Conservation (phyloP, 2,888 invertebrate genomes). For the Limnephilus lunatus region DNA sequence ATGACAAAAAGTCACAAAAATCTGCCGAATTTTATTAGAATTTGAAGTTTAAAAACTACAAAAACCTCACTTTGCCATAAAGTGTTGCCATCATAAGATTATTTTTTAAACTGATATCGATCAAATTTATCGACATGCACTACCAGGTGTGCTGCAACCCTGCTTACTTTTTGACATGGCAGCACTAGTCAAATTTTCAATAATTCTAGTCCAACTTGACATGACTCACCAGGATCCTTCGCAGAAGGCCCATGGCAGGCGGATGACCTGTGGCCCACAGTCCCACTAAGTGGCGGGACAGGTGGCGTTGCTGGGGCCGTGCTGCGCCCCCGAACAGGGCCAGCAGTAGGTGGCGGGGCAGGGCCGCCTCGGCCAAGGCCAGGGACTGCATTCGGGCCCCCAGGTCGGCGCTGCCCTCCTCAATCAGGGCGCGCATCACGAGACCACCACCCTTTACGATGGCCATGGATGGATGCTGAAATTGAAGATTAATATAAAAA, state of each 20-base stretch:
- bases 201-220: too few relatives aligned
- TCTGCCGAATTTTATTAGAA: too few relatives aligned
- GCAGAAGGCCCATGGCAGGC: slow-evolving; percentile 90
- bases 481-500: background rate
- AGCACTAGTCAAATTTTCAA: too few relatives aligned
- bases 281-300: slow-evolving; percentile 94
- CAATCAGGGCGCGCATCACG: slow-evolving; percentile 97
- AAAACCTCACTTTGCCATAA: too few relatives aligned
- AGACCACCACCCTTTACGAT: slow-evolving; percentile 99
- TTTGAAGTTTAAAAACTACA: too few relatives aligned
- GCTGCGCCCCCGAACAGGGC: slow-evolving; percentile 92
- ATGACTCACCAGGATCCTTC: slow-evolving; percentile 87
- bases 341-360: slow-evolving; percentile 93
- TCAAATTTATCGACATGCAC: too few relatives aligned
- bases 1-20: too few relatives aligned
- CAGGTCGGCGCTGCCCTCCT: slow-evolving; percentile 95
- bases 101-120: too few relatives aligned
- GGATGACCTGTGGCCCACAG: slow-evolving; percentile 98
- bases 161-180: too few relatives aligned
- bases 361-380: slow-evolving; percentile 96
- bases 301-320: slow-evolving; percentile 90
- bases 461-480: slow-evolving; percentile 96
- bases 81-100: too few relatives aligned
- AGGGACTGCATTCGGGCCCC: slow-evolving; percentile 96
- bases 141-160: too few relatives aligned